Base-by-base conservation (phyloP, 2,113 vertebrate genomes). In the Heliornis fulica region DNA sequence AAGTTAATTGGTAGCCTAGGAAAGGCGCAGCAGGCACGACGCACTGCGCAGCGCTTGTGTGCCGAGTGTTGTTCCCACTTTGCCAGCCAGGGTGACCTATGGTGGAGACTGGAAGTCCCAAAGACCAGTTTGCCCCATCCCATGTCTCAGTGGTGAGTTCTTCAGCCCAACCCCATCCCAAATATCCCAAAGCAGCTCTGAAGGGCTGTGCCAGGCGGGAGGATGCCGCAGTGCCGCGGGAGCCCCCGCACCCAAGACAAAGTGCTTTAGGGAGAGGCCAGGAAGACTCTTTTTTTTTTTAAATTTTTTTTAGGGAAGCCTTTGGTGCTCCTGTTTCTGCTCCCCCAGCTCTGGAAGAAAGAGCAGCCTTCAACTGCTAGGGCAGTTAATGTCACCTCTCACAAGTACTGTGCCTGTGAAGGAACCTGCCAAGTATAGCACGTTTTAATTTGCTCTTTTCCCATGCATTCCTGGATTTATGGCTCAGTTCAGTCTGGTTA, bases 371-470 rank as follows among this genome's bases (percentile, higher is more conserved):
- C 34, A 63, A 69, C 93, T 87, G 77, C 69, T 15, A 3, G 72
- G 56, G 36, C 77, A 1, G 11, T 91, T 45, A 41, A 23, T 29
- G 78, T 63, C 78, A 23, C 94, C 81, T 28, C 64, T 68, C 69
- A 17, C 26, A 2, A 65, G 78, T 2, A 3, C 57, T 20, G 1
- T 0, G 6, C 90, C 85, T 15, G 6, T 66, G 13, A 13, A 28
- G 78, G 68, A 36, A 71, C 72, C 93, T 96, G 95, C 94, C 95
- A 97, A 97, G 89, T 93, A 29, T 91, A 11, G 79, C 96, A 93
- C 91, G 0, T 91, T 83, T 96, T 95, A 77, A 93, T 94, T 90
- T 65, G 95, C 79, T 83, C 34, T 71, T 94, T 96, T 94, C 94
- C 94, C 96, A 91, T 2, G 41, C 91, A 85, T 96, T 96, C 94